Percentiles rank a stretch among this genome's conserved stretches.
Conservation (phyloP, 2,888 invertebrate species). For the Pseudanteris insignis region DNA sequence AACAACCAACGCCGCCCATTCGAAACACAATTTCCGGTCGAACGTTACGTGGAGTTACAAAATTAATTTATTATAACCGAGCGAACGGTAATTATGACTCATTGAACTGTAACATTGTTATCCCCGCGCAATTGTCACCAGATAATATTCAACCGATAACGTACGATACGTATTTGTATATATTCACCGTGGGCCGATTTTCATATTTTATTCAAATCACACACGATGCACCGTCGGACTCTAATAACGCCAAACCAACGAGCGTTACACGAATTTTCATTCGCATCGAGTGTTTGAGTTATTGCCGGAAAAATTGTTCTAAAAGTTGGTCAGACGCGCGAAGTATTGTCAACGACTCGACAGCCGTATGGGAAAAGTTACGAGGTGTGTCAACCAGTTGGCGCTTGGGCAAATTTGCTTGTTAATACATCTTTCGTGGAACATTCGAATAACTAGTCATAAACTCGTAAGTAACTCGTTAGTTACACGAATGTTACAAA, state of each 20-base stretch:
- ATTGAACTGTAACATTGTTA: constrained; percentile 39
- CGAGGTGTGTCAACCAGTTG: too few species aligned
- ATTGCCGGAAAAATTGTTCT: too few species aligned
- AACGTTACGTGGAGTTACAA: constrained; percentile 27
- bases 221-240: constrained; percentile 13
- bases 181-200: constrained; percentile 34
- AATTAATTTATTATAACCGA: constrained; percentile 38
- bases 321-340: too few species aligned
- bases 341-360: too few species aligned
- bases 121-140: constrained; percentile 34
- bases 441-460: too few species aligned
- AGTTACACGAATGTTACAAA: too few species aligned
- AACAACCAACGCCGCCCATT: constrained; percentile 9
- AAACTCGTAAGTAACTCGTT: too few species aligned
- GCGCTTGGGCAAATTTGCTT: too few species aligned
- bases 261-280: too few species aligned
- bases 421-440: too few species aligned
- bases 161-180: constrained; percentile 31
- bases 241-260: constrained; percentile 23
- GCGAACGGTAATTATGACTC: constrained; percentile 33
- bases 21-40: constrained; percentile 34
- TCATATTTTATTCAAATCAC: constrained; percentile 35
- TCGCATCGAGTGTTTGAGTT: too few species aligned
- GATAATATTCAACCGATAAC: constrained; percentile 36
- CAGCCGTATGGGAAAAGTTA: too few species aligned